A percentile compares a stretch with the other conserved stretches of the same genome.
Conservation (phyloP, 64 coral and sea anemone species). For the Dendronephthya gigantea region DNA sequence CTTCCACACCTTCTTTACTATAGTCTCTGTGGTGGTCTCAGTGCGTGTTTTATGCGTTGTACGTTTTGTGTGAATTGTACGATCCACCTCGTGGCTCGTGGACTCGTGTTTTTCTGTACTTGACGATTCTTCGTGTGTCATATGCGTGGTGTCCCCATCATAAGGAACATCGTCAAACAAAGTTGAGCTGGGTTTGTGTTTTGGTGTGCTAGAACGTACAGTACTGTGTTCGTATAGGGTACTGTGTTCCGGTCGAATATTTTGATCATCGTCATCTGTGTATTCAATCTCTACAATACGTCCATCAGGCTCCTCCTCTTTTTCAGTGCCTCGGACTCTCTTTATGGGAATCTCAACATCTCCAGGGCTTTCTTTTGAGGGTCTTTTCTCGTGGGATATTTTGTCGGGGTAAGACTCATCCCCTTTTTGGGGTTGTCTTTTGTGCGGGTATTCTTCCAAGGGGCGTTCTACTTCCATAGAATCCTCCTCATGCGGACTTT, state of each 20-base stretch:
- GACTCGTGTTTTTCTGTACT: background rate
- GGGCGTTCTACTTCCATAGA: background rate
- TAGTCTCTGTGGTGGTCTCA: background rate
- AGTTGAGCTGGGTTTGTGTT: background rate
- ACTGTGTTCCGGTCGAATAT: background rate
- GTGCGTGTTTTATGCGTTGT: background rate
- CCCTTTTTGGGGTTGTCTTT: background rate
- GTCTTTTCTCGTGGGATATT: background rate
- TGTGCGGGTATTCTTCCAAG: background rate
- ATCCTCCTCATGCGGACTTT: background rate
- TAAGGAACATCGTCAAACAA: background rate
- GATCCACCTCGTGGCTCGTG: background rate
- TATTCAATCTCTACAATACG: background rate
- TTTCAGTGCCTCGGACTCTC: background rate
- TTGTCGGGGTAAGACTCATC: too few species aligned
- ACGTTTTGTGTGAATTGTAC: background rate
- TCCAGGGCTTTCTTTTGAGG: background rate
- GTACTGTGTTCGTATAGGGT: background rate
- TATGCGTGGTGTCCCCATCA: background rate
- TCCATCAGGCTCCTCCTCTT: background rate
- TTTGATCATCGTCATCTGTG: background rate
- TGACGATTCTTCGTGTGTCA: background rate
- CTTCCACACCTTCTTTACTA: background rate
- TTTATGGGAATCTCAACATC: background rate
- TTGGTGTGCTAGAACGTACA: background rate